Conservation (phyloP, 2,113 vertebrate species). For the Rhinolophus sinicus region DNA sequence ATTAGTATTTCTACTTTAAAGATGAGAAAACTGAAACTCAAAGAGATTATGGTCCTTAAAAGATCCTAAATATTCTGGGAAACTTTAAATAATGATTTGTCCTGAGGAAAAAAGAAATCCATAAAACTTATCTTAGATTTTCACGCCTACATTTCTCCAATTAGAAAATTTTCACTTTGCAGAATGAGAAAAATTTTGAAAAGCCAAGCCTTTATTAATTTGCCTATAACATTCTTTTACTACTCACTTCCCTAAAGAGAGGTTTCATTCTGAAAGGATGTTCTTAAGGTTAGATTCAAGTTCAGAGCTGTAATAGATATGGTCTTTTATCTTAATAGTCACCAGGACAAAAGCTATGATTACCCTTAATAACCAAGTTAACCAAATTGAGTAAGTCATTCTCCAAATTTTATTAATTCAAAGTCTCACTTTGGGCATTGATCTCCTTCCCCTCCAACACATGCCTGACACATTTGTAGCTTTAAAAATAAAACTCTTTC, state of each 20-base stretch:
- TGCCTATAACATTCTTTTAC: constrained; percentile 54
- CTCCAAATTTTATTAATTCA: constrained; percentile 75
- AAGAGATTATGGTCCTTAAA: neutral
- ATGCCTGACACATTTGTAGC: constrained; percentile 38
- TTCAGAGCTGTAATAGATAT: constrained; percentile 62
- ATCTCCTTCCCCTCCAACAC: constrained; percentile 54
- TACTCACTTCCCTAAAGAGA: constrained; percentile 55
- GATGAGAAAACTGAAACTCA: neutral
- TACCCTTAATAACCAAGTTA: constrained; percentile 75
- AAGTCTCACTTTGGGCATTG: constrained; percentile 55
- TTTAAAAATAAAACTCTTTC: constrained; percentile 61
- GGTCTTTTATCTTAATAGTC: constrained; percentile 73
- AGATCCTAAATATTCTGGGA: constrained; percentile 18
- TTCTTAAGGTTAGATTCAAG: constrained; percentile 67
- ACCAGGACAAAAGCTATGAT: constrained; percentile 68
- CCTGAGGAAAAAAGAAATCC: constrained; percentile 1
- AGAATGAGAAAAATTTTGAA: constrained; percentile 21
- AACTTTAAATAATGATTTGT: constrained; percentile 47
- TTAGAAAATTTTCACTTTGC: constrained; percentile 63
- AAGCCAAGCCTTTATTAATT: constrained; percentile 67
- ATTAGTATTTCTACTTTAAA: constrained; percentile 22
- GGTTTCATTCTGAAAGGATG: constrained; percentile 65
- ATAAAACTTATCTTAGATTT: constrained; percentile 24
- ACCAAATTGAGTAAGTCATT: constrained; percentile 69
- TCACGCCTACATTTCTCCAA: constrained; percentile 50